Base-by-base conservation (phyloP, 1,140 invertebrate species). In the Lepidurus couesii region DNA sequence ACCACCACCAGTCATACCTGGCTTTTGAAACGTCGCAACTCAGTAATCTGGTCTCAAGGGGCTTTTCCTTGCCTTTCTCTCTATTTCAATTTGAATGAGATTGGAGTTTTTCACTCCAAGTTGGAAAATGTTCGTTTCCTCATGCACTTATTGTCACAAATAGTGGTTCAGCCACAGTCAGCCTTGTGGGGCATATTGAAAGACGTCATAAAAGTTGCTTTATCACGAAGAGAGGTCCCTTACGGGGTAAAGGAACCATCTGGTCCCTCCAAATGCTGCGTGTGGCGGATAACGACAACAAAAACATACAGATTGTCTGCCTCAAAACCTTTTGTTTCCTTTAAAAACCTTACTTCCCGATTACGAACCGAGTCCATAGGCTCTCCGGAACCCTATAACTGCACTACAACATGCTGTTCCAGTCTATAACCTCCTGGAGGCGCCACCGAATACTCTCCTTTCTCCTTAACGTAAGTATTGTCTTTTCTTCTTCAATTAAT, bases 301-400 rank as follows among this genome's bases (percentile, higher is more conserved):
- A 65, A 65, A 65, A 65, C 53, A 65, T 65, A 65, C 53, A 65
- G 53, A 65, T 65, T 65, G 53, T 65, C 53, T 65, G 53, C 53
- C 34, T 3, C 53, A 65, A 65, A 65, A 13, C 53, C 21, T 65
- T 65, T 65, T n/a, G 16, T 65, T 65, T 21, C 13, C 53, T 65
- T 16, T 65, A 65, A 65, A 65, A 65, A 65, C 13, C 53, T 16
- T 13, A 65, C 9, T 65, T 9, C 53, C 16, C 53, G 53, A 65
- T 65, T 65, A 34, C 34, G 3, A 34, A 34, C 34, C 34, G 2
- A 34, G 34, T 34, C 34, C 34, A 34, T 34, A 34, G 34, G 34
- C 34, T 34, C 34, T 34, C 34, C 3, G 34, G 34, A 34, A 34
- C 34, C 34, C 34, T 34, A 4, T 34, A 34, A 34, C 34, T 34